These are phyloP conservation scores for Barypeithes pellucidus DNA, from an alignment of 2,888 invertebrate species.

Conservation along the genomic window DNA sequence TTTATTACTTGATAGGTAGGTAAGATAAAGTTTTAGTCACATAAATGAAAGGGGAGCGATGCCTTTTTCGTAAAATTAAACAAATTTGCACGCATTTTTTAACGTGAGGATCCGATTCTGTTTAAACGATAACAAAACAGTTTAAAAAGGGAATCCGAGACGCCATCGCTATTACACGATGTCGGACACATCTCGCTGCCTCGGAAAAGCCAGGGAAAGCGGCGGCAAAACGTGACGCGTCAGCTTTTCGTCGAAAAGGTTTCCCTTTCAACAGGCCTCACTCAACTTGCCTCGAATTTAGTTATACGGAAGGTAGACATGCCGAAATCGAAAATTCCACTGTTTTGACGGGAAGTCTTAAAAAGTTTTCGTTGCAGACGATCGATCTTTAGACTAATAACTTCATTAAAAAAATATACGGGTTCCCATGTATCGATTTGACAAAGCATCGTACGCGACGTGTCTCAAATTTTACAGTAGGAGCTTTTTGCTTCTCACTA, in stretches of 20 bases:
- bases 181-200: conserved; percentile 48
- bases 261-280: conserved; percentile 50
- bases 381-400: not conserved
- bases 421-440: too few relatives aligned
- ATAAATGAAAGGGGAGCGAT: too few relatives aligned
- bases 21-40: too few relatives aligned
- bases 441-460: too few relatives aligned
- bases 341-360: conserved; percentile 26
- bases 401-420: not conserved
- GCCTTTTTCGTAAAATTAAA: too few relatives aligned
- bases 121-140: conserved; percentile 26
- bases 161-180: conserved; percentile 48
- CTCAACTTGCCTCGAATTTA: conserved; percentile 37
- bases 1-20: too few relatives aligned
- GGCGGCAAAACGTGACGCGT: conserved; percentile 51
- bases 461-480: too few relatives aligned
- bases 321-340: conserved; percentile 18
- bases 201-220: conserved; percentile 48
- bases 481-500: too few relatives aligned
- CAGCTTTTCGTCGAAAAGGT: conserved; percentile 44
- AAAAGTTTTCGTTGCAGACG: conserved; percentile 12
- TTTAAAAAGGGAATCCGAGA: conserved; percentile 46
- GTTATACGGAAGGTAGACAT: conserved; percentile 44
- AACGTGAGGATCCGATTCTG: conserved; percentile 34
- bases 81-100: too few relatives aligned